Evolutionary conservation across 2,888 invertebrate species (phyloP).

Genomic region (Drosophila koepferae): DNA sequence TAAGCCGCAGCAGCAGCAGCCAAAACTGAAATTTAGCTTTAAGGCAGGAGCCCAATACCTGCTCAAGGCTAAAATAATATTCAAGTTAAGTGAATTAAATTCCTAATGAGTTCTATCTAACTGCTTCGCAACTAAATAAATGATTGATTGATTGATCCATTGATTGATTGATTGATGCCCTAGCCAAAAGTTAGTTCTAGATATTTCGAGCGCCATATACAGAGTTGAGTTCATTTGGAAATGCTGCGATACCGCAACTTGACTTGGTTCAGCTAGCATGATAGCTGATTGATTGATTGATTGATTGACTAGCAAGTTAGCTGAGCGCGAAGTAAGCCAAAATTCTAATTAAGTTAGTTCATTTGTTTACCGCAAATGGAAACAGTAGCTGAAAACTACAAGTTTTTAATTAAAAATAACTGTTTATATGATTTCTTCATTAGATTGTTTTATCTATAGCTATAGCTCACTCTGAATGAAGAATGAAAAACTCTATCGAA

Average conservation of each 20-base stretch:
- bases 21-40: constrained; percentile 29
- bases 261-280: not conserved
- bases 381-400: no score
- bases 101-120: not conserved
- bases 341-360: no score
- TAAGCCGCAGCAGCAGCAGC: constrained; percentile 1
- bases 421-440: no score
- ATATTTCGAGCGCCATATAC: not conserved
- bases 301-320: not conserved
- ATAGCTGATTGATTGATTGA: not conserved
- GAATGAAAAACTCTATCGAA: no score
- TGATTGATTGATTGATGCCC: not conserved
- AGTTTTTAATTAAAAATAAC: no score
- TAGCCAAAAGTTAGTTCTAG: not conserved
- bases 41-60: constrained; percentile 16
- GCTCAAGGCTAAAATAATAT: not conserved
- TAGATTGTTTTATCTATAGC: no score
- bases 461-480: no score
- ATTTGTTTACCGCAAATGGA: no score
- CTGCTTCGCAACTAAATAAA: not conserved
- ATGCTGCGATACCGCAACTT: not conserved
- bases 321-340: no score
- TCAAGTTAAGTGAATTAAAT: not conserved
- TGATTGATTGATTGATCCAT: not conserved
- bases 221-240: not conserved